Evolutionary conservation across 2,888 invertebrate species (phyloP).

Genomic region (Endotricha flammealis): DNA sequence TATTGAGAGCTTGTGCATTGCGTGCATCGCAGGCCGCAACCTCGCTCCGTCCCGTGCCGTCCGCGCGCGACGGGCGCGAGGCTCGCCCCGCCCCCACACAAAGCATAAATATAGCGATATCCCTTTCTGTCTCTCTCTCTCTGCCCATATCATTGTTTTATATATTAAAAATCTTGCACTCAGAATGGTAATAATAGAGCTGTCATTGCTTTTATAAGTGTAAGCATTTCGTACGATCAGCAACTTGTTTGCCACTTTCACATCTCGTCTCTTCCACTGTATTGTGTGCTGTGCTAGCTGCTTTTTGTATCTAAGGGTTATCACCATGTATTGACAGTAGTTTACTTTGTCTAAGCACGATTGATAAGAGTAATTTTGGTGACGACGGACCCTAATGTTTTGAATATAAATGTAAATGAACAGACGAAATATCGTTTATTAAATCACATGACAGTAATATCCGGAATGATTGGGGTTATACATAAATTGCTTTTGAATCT

Average conservation of each 20-base stretch:
- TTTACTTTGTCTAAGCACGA: conserved; percentile 64
- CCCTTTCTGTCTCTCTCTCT: conserved; percentile 53
- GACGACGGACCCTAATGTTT: conserved; percentile 23
- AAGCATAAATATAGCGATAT: conserved; percentile 12
- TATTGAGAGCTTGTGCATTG: conserved; percentile 46
- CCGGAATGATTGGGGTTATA: conserved; percentile 15
- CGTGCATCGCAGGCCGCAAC: conserved; percentile 31
- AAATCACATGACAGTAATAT: conserved; percentile 13
- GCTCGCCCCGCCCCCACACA: conserved; percentile 19
- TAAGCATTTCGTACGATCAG: conserved; percentile 74
- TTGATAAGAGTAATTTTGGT: conserved; percentile 39
- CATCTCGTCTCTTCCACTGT: conserved; percentile 76
- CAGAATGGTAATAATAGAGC: conserved; percentile 78
- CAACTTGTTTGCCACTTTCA: conserved; percentile 74
- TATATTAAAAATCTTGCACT: conserved; percentile 56
- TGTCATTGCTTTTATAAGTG: conserved; percentile 77
- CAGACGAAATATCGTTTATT: conserved; percentile 15
- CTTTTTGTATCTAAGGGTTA: conserved; percentile 77
- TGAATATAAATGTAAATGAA: conserved; percentile 23
- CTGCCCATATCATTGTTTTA: conserved; percentile 57
- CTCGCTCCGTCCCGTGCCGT: conserved; percentile 13
- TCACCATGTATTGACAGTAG: conserved; percentile 71
- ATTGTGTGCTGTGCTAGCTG: conserved; percentile 78
- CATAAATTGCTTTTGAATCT: conserved; percentile 37
- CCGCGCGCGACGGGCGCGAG: conserved; percentile 3